phyloP scores from a whole-genome alignment of 2,797 vertebrate species.

The Clarias platycephalus region DNA sequence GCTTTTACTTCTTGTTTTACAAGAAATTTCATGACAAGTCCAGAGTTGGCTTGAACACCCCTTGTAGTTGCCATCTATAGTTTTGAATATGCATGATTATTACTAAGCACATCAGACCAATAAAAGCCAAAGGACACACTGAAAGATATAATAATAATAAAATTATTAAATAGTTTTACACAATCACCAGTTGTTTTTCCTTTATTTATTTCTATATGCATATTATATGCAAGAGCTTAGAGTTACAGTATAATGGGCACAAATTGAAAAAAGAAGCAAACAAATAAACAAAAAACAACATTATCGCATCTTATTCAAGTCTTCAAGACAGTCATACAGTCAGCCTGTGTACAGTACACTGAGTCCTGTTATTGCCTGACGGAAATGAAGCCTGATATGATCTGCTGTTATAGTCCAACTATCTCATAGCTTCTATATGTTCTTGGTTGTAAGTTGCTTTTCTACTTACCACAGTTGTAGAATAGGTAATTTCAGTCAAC shows the following conservation, averaged over 20 bases:
- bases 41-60: too few species aligned
- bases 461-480: background rate
- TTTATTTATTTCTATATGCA: background rate
- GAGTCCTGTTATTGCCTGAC: background rate
- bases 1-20: too few species aligned
- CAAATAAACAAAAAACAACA: background rate
- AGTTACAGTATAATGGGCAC: background rate
- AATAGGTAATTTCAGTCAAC: background rate
- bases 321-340: background rate
- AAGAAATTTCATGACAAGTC: too few species aligned
- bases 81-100: background rate
- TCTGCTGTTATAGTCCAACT: background rate
- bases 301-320: background rate
- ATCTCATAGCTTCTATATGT: background rate
- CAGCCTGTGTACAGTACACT: background rate
- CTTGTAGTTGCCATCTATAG: background rate
- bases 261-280: background rate
- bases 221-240: background rate
- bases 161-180: too few species aligned
- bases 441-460: background rate
- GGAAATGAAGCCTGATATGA: background rate
- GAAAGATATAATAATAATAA: background rate
- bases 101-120: background rate
- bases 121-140: background rate
- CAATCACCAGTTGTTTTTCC: background rate